Evolutionary conservation across 1,140 invertebrate genomes (phyloP).

Genomic region (Brachionus manjavacas): DNA sequence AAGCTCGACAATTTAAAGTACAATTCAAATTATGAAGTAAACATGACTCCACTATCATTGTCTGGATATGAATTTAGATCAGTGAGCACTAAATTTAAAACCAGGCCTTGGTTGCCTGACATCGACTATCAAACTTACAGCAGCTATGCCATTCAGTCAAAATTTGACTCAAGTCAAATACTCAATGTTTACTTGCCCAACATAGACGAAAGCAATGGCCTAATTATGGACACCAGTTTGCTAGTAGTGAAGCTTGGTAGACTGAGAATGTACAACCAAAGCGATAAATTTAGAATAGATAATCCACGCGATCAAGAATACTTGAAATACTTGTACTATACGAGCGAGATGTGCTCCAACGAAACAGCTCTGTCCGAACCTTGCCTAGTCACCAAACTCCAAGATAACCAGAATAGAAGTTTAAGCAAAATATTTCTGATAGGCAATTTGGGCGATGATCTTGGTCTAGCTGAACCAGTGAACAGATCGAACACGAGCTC

Average conservation of each 20-base stretch:
- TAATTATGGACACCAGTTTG: neutral
- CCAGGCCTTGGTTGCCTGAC: neutral
- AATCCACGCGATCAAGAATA: constrained; percentile 12
- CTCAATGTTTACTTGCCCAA: neutral
- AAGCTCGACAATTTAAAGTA: neutral
- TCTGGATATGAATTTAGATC: neutral
- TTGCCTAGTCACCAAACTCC: neutral
- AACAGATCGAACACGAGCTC: neutral
- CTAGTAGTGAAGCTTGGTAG: neutral
- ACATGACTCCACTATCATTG: neutral
- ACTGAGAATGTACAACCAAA: neutral
- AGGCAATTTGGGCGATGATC: neutral
- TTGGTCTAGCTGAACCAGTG: neutral
- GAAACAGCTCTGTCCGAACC: neutral
- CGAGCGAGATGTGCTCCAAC: neutral
- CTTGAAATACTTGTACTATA: neutral
- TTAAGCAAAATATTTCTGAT: neutral
- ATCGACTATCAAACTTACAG: neutral
- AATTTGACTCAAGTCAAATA: neutral
- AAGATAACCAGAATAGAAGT: neutral
- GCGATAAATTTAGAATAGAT: neutral
- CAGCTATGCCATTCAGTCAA: neutral
- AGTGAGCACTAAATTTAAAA: neutral
- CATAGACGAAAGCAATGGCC: neutral
- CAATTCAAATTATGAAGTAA: neutral